Evolutionary conservation across 92 coral and sea anemone species (phyloP).

Genomic region (Paragorgia papillata): DNA sequence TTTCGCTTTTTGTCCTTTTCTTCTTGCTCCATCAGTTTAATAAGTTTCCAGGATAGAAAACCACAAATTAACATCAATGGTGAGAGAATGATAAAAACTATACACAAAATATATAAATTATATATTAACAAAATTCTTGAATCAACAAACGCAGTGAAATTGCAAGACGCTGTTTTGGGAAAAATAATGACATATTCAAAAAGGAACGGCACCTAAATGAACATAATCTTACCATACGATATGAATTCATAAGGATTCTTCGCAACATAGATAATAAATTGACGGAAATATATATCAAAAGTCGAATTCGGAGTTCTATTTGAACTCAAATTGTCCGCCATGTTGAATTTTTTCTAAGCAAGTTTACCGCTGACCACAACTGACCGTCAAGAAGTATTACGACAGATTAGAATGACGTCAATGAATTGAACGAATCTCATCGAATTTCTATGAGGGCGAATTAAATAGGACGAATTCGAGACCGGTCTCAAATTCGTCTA

Average conservation of each 20-base stretch:
- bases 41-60: conserved; percentile 76
- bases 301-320: conserved; percentile 56
- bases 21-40: conserved; percentile 82
- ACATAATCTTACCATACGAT: conserved; percentile 66
- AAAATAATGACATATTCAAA: too few relatives aligned
- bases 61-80: conserved; percentile 91
- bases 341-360: conserved; percentile 22
- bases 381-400: too few relatives aligned
- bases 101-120: conserved; percentile 34
- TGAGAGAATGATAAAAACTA: conserved; percentile 82
- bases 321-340: conserved; percentile 51
- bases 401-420: neutral
- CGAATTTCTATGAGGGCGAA: too few relatives aligned
- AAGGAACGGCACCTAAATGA: neutral
- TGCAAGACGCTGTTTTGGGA: too few relatives aligned
- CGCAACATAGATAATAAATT: conserved; percentile 77
- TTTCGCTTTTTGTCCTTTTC: conserved; percentile 88
- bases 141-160: too few relatives aligned
- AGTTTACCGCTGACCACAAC: conserved; percentile 18
- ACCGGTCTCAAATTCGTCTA: too few relatives aligned
- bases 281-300: conserved; percentile 62
- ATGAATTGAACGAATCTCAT: neutral
- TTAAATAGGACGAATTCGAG: too few relatives aligned
- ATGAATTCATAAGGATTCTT: conserved; percentile 85
- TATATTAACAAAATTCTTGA: too few relatives aligned